These are phyloP conservation scores for Lampris megalopsis DNA, from an alignment of 2,113 vertebrate species.

Conservation along the genomic window DNA sequence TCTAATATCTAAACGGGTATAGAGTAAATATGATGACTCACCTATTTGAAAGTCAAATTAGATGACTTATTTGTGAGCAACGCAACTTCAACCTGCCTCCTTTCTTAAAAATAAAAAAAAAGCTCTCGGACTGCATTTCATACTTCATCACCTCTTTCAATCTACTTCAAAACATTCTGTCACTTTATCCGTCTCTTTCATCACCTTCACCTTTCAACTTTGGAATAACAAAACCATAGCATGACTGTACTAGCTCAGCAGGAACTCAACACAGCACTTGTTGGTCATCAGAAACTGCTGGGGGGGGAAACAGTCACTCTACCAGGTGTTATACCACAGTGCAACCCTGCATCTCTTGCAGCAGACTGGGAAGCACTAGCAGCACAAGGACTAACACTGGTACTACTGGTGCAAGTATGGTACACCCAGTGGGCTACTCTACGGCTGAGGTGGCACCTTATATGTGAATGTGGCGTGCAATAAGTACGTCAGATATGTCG, in stretches of 20 bases:
- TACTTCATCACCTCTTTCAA: background rate
- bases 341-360: background rate
- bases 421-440: background rate
- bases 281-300: conserved; percentile 26
- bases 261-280: background rate
- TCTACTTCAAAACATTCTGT: background rate
- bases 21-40: too few relatives aligned
- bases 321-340: background rate
- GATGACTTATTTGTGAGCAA: too few relatives aligned
- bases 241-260: conserved; percentile 54
- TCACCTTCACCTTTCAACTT: background rate
- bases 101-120: background rate
- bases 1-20: too few relatives aligned
- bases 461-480: background rate
- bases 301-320: conserved; percentile 29
- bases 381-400: too few relatives aligned
- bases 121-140: background rate
- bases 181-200: background rate
- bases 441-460: background rate
- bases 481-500: background rate
- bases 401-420: too few relatives aligned
- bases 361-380: too few relatives aligned
- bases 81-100: too few relatives aligned
- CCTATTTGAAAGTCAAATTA: too few relatives aligned
- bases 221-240: background rate